Evolutionary conservation across 2,888 invertebrate species (phyloP), one percentile per base, ranked within the genome.

Genomic region (Allacma fusca): DNA sequence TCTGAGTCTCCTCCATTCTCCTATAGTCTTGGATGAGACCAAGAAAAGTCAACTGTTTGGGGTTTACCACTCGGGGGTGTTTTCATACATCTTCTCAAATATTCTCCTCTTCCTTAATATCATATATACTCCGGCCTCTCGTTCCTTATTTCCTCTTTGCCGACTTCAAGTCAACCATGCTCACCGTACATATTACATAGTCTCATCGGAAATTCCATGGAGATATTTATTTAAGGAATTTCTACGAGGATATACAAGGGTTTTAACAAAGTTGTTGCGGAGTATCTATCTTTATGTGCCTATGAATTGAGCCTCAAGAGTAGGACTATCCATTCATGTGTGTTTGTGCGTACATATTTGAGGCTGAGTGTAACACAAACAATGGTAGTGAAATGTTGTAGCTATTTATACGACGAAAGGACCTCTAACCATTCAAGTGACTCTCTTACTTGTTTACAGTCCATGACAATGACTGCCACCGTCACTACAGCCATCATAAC

Each of bases 401-500:
- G 34, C 9, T 7, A 9, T 34, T 34, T 34, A 34, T 9, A 34
- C 34, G 4, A 34, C 9, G 5, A 4, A 34, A 34, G 34, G 34
- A 34, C 34, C 9, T 40, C 1, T 43, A 24, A 69, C 1, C 7
- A 70, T 16, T 70, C 26, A 68, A 68, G 23, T 44, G 43, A 74
- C 74, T 57, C 68, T 59, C 24, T 79, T 74, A 65, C 73, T 79
- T 34, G 62, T 50, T 79, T 80, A 24, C 80, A 83, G 83, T 82
- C 83, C 26, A 83, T 84, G 83, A 81, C 82, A 74, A 77, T 81
- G 65, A 80, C 81, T 26, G 81, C 78, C 28, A 74, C 83, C 21
- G 80, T 83, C 76, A 75, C 69, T 1, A 78, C 71, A 29, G 75
- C 78, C 57, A 71, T 78, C 59, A 74, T 70, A 16, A 70, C 74